Conservation (phyloP, 2,113 vertebrate genomes). For the Pollachius pollachius region DNA sequence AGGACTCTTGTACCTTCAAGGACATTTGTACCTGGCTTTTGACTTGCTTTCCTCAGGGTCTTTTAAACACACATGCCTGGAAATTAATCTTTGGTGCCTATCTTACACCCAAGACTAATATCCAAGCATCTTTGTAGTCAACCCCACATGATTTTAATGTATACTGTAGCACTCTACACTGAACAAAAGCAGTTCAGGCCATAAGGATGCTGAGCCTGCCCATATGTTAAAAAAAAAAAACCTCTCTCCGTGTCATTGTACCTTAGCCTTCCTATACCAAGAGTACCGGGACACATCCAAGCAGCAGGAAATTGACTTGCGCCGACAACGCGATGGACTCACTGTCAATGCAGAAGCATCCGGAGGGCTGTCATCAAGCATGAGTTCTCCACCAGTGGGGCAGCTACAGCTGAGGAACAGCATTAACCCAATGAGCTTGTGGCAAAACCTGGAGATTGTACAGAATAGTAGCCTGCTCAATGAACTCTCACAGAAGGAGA, state of each 20-base stretch:
- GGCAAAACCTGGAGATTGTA: constrained; percentile 91
- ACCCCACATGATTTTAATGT: too few relatives aligned
- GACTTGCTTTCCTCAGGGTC: not conserved
- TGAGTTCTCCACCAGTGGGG: constrained; percentile 47
- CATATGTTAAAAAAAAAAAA: not conserved
- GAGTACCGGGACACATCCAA: constrained; percentile 94
- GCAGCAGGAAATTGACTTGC: constrained; percentile 88
- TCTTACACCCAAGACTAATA: too few relatives aligned
- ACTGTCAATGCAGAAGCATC: constrained; percentile 67
- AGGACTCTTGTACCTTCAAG: too few relatives aligned
- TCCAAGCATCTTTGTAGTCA: too few relatives aligned
- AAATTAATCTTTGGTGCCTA: not conserved
- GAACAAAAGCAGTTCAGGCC: too few relatives aligned
- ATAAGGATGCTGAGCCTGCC: not conserved
- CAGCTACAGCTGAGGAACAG: constrained; percentile 72
- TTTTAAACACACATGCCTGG: not conserved
- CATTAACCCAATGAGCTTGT: constrained; percentile 78
- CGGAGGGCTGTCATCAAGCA: constrained; percentile 43
- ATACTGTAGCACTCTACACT: too few relatives aligned
- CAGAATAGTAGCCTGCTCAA: constrained; percentile 82
- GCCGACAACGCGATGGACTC: constrained; percentile 82
- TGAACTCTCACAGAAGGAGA: constrained; percentile 81
- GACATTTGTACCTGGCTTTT: not conserved
- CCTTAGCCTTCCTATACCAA: constrained; percentile 89
- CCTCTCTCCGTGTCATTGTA: not conserved